Percentiles rank a stretch among this genome's conserved stretches.
Conservation (phyloP, 2,888 invertebrate genomes). For the Andrena trimmerana region DNA sequence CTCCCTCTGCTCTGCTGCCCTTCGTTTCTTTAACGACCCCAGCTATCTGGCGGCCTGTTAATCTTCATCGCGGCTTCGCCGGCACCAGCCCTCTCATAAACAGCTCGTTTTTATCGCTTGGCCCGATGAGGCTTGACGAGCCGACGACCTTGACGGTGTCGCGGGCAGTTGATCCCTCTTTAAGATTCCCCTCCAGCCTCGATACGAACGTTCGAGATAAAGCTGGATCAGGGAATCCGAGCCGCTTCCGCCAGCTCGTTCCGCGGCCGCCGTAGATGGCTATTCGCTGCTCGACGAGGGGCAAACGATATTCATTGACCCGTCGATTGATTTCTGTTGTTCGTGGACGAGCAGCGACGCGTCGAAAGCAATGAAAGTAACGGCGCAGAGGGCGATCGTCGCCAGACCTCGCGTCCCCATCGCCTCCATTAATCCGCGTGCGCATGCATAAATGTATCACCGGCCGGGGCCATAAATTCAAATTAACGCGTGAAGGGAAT, state of each 20-base stretch:
- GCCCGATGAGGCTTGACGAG: constrained; percentile 57
- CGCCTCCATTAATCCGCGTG: constrained; percentile 11
- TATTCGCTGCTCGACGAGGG: no score
- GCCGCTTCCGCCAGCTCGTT: not conserved
- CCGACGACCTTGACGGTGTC: constrained; percentile 72
- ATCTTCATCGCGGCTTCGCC: constrained; percentile 67
- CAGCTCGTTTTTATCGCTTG: constrained; percentile 72
- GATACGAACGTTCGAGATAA: not conserved
- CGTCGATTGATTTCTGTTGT: not conserved
- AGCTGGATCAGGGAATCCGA: not conserved
- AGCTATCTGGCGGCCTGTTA: constrained; percentile 64
- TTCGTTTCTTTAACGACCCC: constrained; percentile 42
- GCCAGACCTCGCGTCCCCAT: not conserved
- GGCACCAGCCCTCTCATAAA: constrained; percentile 64
- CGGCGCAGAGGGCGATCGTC: not conserved
- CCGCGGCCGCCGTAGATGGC: not conserved
- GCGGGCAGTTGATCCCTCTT: constrained; percentile 35
- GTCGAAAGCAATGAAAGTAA: not conserved
- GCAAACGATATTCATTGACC: not conserved
- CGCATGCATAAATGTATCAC: constrained; percentile 22
- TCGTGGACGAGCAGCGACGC: not conserved
- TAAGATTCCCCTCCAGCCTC: constrained; percentile 3
- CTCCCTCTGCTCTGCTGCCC: constrained; percentile 4
- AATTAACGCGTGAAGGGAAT: constrained; percentile 11
- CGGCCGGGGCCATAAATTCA: constrained; percentile 13